These are phyloP conservation scores for Arion vulgaris DNA, from an alignment of 1,140 invertebrate species.

Conservation along the genomic window DNA sequence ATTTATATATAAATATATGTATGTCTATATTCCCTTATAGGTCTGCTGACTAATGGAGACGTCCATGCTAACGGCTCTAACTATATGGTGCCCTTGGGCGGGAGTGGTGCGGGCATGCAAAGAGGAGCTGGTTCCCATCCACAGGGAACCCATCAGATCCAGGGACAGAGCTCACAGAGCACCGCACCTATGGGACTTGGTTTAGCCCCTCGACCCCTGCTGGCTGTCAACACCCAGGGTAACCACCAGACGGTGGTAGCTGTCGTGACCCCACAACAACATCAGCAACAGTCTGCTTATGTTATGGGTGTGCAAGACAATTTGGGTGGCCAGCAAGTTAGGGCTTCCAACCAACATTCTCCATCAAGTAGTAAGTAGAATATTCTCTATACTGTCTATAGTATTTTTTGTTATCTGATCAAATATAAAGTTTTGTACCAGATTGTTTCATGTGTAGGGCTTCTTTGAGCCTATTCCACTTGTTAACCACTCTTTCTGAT, in stretches of 20 bases:
- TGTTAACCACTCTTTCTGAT: too few species aligned
- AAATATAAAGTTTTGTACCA: too few species aligned
- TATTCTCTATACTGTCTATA: background rate
- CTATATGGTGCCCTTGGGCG: background rate
- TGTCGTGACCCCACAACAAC: background rate
- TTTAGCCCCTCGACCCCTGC: conserved; percentile 1
- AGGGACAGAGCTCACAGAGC: background rate
- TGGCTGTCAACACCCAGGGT: background rate
- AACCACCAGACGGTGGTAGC: background rate
- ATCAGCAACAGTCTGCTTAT: background rate
- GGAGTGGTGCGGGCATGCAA: background rate
- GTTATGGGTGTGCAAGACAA: background rate
- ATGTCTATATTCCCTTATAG: conserved; percentile 8
- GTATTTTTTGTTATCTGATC: too few species aligned
- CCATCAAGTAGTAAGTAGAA: background rate
- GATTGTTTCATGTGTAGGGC: too few species aligned
- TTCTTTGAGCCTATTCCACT: too few species aligned
- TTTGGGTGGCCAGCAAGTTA: conserved; percentile 10
- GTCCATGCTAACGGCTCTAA: conserved; percentile 17
- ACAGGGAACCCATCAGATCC: conserved; percentile 9
- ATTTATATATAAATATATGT: too few species aligned
- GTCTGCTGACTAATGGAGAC: conserved; percentile 35
- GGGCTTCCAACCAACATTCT: conserved; percentile 5
- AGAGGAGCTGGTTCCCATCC: background rate
- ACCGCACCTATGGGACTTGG: background rate